A percentile compares a stretch with the other conserved stretches of the same genome.
phyloP scores from a whole-genome alignment of 2,113 vertebrate genomes.

The Deroptyus accipitrinus region DNA sequence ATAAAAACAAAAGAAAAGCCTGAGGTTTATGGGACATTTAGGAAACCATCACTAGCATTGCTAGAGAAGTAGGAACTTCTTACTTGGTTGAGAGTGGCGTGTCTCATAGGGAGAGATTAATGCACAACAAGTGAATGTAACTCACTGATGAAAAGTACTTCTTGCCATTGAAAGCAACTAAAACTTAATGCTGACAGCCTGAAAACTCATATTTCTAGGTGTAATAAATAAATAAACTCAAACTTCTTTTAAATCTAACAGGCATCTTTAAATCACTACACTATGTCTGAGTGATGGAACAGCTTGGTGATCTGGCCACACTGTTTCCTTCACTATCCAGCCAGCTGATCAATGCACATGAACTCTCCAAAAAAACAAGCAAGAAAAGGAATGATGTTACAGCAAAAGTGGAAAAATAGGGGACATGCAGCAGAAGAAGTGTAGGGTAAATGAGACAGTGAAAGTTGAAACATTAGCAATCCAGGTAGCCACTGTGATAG shows the following conservation, averaged over 20 bases:
- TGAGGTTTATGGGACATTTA: neutral
- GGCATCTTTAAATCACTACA: neutral
- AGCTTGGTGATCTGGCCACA: neutral
- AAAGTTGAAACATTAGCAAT: neutral
- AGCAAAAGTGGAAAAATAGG: neutral
- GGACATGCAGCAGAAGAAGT: neutral
- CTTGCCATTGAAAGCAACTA: neutral
- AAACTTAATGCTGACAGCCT: neutral
- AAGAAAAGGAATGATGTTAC: neutral
- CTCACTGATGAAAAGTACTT: neutral
- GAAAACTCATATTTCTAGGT: neutral
- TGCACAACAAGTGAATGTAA: neutral
- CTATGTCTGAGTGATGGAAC: neutral
- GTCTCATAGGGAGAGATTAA: neutral
- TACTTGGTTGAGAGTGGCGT: neutral
- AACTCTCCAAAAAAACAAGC: neutral
- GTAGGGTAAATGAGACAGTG: neutral
- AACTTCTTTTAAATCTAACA: neutral
- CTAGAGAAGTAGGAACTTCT: neutral
- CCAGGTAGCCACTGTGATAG: neutral
- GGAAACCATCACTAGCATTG: neutral
- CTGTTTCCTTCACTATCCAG: neutral
- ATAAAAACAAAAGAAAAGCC: neutral
- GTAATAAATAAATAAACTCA: neutral
- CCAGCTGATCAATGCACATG: accelerated